Evolutionary conservation across 2,888 invertebrate species (phyloP), one percentile per base, ranked within the genome.

Genomic region (Agrotis segetum): DNA sequence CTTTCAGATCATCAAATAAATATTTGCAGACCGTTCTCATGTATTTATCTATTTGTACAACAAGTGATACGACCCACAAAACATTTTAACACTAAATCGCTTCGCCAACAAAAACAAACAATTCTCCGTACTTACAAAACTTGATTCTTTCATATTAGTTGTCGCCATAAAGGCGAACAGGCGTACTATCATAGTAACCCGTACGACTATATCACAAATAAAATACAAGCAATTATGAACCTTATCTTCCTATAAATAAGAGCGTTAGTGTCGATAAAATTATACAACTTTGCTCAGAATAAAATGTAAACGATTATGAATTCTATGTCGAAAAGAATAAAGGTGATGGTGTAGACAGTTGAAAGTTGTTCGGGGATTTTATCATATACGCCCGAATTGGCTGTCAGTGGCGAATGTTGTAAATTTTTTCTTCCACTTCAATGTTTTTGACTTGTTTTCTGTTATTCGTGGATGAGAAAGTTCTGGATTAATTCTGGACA

Each of bases 91-190:
- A 73, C 79, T 84, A 85, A 88, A 88, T 84, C 85, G 85, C 76
- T 84, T 81, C 71, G 71, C 66, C 83, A 79, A 88, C 86, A 88
- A 88, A 88, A 89, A 89, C 88, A 90, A 87, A 83, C 86, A 88
- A 89, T 89, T 81, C 84, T 79, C 85, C 81, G 84, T 69, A 82
- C 82, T 81, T 79, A 74, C 78, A 73, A 89, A 90, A 89, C 87
- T 91, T 88, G 87, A 88, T 88, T 87, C 89, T 86, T 89, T 90
- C 90, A 88, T 92, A 92, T 92, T 90, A 93, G 91, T 92, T 92
- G 91, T 91, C 89, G 88, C 89, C 90, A 90, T 91, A 90, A 92
- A 88, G 76, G 85, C 85, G 82, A 87, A 83, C 84, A 82, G 79
- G 84, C 85, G 82, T 74, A 86, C 88, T 84, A 83, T 85, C 81